Percentiles rank a stretch among this genome's conserved stretches.
phyloP scores from a whole-genome alignment of 2,797 vertebrate species.

The Echiichthys vipera region DNA sequence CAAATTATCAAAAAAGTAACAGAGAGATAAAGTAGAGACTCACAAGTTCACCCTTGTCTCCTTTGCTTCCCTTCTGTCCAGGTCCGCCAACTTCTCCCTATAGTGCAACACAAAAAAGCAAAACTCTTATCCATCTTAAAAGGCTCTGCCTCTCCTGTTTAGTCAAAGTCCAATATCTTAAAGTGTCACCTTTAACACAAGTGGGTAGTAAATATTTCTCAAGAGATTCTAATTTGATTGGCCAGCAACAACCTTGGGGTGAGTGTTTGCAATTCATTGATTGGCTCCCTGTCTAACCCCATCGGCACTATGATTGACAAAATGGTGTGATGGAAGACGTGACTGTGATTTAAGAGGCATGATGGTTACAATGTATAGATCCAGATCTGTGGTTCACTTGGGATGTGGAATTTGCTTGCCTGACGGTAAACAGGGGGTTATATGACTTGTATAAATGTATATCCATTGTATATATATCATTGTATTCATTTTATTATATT shows the following conservation, averaged over 20 bases:
- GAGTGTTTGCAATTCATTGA: slow-evolving; percentile 80
- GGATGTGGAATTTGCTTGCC: slow-evolving; percentile 24
- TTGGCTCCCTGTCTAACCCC: slow-evolving; percentile 67
- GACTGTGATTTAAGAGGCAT: slow-evolving; percentile 53
- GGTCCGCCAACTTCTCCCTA: slow-evolving; percentile 99
- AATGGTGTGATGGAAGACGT: slow-evolving; percentile 59
- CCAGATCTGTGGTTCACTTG: slow-evolving; percentile 44
- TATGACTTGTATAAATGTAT: too few species aligned
- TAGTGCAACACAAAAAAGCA: slow-evolving; percentile 70
- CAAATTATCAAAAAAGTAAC: too few species aligned
- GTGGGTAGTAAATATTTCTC: slow-evolving; percentile 70
- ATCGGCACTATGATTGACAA: slow-evolving; percentile 61
- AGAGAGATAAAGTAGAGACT: slow-evolving; percentile 70
- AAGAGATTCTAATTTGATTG: slow-evolving; percentile 79
- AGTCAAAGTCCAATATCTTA: slow-evolving; percentile 62
- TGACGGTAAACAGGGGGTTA: slow-evolving; percentile 26
- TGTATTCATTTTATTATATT: too few species aligned
- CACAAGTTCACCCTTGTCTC: slow-evolving; percentile 97
- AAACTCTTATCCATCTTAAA: slow-evolving; percentile 47
- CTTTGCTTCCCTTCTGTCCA: slow-evolving; percentile 98
- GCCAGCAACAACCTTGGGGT: slow-evolving; percentile 69
- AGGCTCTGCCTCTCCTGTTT: slow-evolving; percentile 35
- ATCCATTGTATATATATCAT: too few species aligned
- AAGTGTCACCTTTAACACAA: slow-evolving; percentile 69
- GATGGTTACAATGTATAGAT: slow-evolving; percentile 42